Evolutionary conservation across 2,888 invertebrate species (phyloP).

Genomic region (Plagodis dolabraria): DNA sequence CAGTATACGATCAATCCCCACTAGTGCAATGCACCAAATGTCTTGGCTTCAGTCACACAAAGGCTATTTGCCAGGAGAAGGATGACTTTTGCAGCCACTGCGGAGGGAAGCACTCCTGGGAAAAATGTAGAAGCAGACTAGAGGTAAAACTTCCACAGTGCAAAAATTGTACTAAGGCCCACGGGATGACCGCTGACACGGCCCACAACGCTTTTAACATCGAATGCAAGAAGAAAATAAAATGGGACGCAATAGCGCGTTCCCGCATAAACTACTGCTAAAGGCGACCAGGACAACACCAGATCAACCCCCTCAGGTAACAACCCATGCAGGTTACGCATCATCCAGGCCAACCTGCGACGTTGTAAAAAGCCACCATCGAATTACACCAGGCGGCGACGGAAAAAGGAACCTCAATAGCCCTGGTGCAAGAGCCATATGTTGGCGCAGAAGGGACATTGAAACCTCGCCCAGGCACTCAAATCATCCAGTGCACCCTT

Average conservation of each 20-base stretch:
- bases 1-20: constrained; percentile 16
- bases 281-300: background rate
- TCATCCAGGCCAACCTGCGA: constrained; percentile 13
- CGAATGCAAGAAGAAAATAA: constrained; percentile 23
- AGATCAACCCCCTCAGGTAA: background rate
- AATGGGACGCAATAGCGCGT: constrained; percentile 40
- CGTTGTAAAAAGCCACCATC: constrained; percentile 30
- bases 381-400: constrained; percentile 33
- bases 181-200: background rate
- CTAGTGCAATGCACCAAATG: constrained; percentile 34
- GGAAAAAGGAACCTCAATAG: constrained; percentile 5
- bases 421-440: constrained; percentile 47
- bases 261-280: constrained; percentile 2
- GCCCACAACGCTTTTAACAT: constrained; percentile 11
- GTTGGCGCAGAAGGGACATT: constrained; percentile 30
- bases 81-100: constrained; percentile 39
- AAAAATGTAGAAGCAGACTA: constrained; percentile 12
- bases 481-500: constrained; percentile 4
- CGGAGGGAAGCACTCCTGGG: constrained; percentile 7
- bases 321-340: background rate
- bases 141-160: background rate
- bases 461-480: background rate
- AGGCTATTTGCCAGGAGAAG: constrained; percentile 30
- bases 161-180: background rate
- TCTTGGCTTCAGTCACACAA: constrained; percentile 42